phyloP scores from a whole-genome alignment of 2,888 invertebrate genomes.

The Lasioglossum morio region DNA sequence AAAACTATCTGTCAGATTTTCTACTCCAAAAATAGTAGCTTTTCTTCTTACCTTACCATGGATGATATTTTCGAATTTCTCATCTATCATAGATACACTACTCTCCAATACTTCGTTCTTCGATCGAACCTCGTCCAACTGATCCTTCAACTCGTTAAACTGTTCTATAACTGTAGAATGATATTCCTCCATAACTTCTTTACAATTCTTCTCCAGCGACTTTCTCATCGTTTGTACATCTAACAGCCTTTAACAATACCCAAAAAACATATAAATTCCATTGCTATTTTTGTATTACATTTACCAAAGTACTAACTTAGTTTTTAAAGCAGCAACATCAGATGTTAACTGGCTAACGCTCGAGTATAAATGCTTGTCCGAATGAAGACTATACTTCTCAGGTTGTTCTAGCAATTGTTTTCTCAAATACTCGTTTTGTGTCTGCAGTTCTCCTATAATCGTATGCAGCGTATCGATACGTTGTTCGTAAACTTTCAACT shows the following conservation, averaged over 20 bases:
- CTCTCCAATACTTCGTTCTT: slow-evolving; percentile 68
- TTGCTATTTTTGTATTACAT: not conserved
- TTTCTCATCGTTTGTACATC: slow-evolving; percentile 71
- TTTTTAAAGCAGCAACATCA: slow-evolving; percentile 64
- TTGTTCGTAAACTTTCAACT: slow-evolving; percentile 50
- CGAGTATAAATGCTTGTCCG: slow-evolving; percentile 48
- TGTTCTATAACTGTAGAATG: slow-evolving; percentile 67
- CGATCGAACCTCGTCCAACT: slow-evolving; percentile 64
- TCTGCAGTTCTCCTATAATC: slow-evolving; percentile 67
- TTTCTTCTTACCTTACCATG: slow-evolving; percentile 71
- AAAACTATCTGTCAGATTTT: slow-evolving; percentile 32
- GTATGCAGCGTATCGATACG: slow-evolving; percentile 61
- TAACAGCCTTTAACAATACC: slow-evolving; percentile 66
- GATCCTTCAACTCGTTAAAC: slow-evolving; percentile 66
- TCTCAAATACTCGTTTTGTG: slow-evolving; percentile 68
- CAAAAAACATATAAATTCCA: not conserved
- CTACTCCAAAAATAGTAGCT: slow-evolving; percentile 8
- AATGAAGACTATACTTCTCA: slow-evolving; percentile 41
- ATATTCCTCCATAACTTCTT: slow-evolving; percentile 69
- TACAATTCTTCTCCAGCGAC: slow-evolving; percentile 67
- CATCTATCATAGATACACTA: slow-evolving; percentile 65
- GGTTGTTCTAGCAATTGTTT: slow-evolving; percentile 54
- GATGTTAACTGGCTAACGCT: slow-evolving; percentile 62
- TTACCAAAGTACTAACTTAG: slow-evolving; percentile 63
- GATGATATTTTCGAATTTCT: slow-evolving; percentile 72